Conservation (phyloP, 2,888 invertebrate species). For the Cosmia pyralina region DNA sequence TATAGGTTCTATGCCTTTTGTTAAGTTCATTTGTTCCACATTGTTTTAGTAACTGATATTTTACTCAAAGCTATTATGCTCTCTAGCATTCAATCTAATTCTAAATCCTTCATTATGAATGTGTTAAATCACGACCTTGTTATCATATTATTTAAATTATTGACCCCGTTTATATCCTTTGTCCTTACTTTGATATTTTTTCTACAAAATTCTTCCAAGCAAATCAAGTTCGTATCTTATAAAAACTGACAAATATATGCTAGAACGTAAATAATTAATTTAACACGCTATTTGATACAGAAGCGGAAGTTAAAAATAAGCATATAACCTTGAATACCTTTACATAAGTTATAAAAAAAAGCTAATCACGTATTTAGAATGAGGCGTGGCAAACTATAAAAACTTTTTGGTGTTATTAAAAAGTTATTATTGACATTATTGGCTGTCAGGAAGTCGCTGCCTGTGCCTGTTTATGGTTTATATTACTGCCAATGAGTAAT, state of each 20-base stretch:
- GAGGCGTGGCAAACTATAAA: conserved; percentile 57
- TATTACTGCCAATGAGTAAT: conserved; percentile 27
- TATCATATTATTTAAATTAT: conserved; percentile 12
- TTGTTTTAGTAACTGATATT: neutral
- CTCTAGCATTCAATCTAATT: neutral
- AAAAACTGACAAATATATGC: conserved; percentile 42
- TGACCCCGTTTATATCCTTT: conserved; percentile 37
- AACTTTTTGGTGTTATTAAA: conserved; percentile 52
- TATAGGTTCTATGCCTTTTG: no score
- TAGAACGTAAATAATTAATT: conserved; percentile 62
- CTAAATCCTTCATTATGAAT: conserved; percentile 8
- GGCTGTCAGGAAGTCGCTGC: conserved; percentile 53
- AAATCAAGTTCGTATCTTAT: neutral
- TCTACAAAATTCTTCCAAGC: neutral
- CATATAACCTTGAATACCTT: conserved; percentile 53
- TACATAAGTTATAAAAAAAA: conserved; percentile 50
- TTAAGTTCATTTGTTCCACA: neutral
- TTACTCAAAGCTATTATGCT: neutral
- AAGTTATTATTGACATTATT: conserved; percentile 52
- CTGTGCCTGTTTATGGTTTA: conserved; percentile 41
- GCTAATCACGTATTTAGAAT: conserved; percentile 42
- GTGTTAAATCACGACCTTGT: conserved; percentile 26
- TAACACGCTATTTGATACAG: conserved; percentile 37
- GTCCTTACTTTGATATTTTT: conserved; percentile 29
- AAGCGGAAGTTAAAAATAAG: conserved; percentile 62